phyloP scores from a whole-genome alignment of 2,888 invertebrate genomes.

The Lydus trimaculatus region DNA sequence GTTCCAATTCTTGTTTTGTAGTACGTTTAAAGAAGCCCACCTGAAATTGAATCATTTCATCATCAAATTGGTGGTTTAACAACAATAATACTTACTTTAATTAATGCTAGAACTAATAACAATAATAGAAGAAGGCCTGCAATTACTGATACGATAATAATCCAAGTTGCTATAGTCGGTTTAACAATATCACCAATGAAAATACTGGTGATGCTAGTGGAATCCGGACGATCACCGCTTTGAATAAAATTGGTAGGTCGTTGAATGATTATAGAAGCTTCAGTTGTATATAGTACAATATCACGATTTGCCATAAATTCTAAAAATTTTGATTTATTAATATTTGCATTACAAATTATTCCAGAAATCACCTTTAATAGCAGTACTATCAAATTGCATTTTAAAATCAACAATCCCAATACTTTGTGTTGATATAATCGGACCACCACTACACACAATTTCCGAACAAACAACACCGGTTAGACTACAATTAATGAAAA shows the following conservation, averaged over 20 bases:
- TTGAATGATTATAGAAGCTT: constrained; percentile 49
- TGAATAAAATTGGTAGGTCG: constrained; percentile 46
- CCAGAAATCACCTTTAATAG: constrained; percentile 52
- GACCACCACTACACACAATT: constrained; percentile 55
- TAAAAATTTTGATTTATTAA: constrained; percentile 32
- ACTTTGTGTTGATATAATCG: constrained; percentile 49
- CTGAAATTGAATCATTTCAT: constrained; percentile 43
- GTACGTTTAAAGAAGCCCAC: constrained; percentile 63
- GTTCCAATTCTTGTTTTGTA: constrained; percentile 61
- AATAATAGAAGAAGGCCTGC: constrained; percentile 59
- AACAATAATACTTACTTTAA: constrained; percentile 43
- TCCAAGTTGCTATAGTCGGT: constrained; percentile 57
- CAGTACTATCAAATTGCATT: constrained; percentile 51
- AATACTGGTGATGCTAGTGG: constrained; percentile 50
- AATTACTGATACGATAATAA: constrained; percentile 59
- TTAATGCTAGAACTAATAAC: constrained; percentile 55
- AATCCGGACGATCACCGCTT: constrained; percentile 45
- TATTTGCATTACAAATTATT: constrained; percentile 43
- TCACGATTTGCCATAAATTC: constrained; percentile 50
- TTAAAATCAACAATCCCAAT: constrained; percentile 53
- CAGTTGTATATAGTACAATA: constrained; percentile 54
- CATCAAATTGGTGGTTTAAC: not conserved
- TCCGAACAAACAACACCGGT: constrained; percentile 48
- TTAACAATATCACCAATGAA: constrained; percentile 53
- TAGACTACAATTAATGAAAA: constrained; percentile 56